Base-by-base conservation (phyloP, 2,888 invertebrate genomes). In the Apodemia mormo region DNA sequence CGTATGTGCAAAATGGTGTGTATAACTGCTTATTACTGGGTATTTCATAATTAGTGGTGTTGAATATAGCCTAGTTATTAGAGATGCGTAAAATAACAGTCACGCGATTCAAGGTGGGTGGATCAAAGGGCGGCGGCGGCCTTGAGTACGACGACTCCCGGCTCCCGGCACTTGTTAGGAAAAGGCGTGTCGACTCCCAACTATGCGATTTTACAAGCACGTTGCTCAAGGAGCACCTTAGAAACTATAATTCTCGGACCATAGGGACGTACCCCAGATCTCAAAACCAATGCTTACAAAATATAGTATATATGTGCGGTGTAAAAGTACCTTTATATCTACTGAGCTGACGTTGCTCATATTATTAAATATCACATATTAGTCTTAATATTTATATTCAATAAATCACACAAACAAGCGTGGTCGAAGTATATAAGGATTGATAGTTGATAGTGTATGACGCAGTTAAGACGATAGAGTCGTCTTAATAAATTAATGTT, bases 101-200 rank as follows among this genome's bases (percentile, higher is more conserved):
- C 89, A 90, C 89, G 90, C 90, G 88, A 90, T 87, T 86, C 87
- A 85, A 90, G 89, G 93, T 93, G 93, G 92, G 93, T 93, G 92
- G 93, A 92, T 92, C 92, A 89, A 92, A 92, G 92, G 92, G 92
- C 92, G 92, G 92, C 92, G 80, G 91, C 88, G 89, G 83, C 90
- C 90, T 92, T 91, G 92, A 85, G 88, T 88, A 86, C 85, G 88
- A 90, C 92, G 88, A 92, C 90, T 92, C 92, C 89, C 90, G 92
- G 87, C 79, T 79, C 79, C 78, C 80, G 79, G 78, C 90, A 90
- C 89, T 92, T 92, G 90, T 92, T 92, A 93, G 90, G 90, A 90
- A 93, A 92, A 93, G 93, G 93, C 93, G 93, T 92, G 93, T 92
- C 93, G 85, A 87, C 85, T 86, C 82, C 83, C 82, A 86, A 90